phyloP scores from a whole-genome alignment of 2,888 invertebrate genomes.

The Leptinotarsa peninsularis region DNA sequence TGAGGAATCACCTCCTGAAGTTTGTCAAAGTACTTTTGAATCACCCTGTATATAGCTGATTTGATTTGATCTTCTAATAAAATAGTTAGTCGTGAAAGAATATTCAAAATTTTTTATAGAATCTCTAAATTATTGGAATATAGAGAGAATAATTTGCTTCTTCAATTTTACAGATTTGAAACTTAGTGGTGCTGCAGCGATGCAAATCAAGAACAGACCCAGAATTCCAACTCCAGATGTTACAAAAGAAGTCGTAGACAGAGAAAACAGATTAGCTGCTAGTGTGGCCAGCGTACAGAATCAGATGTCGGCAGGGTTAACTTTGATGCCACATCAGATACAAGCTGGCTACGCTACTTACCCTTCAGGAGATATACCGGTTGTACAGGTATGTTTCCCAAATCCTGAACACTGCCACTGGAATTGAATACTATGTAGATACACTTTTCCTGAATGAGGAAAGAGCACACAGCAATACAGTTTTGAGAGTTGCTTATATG shows the following conservation, averaged over 20 bases:
- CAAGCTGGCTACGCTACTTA: constrained; percentile 60
- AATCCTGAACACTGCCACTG: no score
- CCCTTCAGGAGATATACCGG: constrained; percentile 75
- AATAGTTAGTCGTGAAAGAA: no score
- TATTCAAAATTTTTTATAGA: no score
- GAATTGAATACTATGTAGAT: no score
- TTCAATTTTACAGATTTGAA: constrained; percentile 65
- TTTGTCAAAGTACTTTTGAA: no score
- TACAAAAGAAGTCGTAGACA: constrained; percentile 81
- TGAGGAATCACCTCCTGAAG: no score
- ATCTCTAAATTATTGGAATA: no score
- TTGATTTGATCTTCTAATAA: no score
- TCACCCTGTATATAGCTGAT: no score
- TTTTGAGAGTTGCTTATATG: no score
- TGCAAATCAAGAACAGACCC: constrained; percentile 83
- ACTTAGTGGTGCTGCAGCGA: constrained; percentile 77
- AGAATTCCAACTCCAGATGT: constrained; percentile 91
- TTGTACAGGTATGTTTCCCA: constrained; percentile 73
- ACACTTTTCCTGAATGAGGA: neutral
- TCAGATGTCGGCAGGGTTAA: constrained; percentile 64
- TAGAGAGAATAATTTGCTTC: no score
- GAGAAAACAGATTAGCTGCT: constrained; percentile 73
- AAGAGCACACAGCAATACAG: no score
- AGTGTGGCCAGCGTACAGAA: constrained; percentile 62
- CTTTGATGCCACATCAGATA: constrained; percentile 76